Conservation (phyloP, 2,113 vertebrate genomes). For the Clarias magur region DNA sequence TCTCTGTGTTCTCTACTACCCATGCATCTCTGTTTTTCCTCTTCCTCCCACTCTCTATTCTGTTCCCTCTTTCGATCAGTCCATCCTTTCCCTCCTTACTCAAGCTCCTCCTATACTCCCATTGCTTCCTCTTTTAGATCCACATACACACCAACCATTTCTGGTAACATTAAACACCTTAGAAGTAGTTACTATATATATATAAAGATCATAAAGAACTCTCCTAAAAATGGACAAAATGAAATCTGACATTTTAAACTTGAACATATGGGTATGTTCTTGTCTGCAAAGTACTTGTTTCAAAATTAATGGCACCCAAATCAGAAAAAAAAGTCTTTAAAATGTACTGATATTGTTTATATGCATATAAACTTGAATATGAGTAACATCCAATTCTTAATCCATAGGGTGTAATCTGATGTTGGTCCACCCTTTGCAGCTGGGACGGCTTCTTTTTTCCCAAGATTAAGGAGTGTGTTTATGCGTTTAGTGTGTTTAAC, state of each 20-base stretch:
- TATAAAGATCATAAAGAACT: too few relatives aligned
- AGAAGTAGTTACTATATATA: background rate
- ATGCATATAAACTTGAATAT: too few relatives aligned
- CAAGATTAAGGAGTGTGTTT: too few relatives aligned
- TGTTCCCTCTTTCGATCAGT: constrained; percentile 31
- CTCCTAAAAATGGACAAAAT: background rate
- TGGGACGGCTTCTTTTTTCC: too few relatives aligned
- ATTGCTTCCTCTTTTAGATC: constrained; percentile 11
- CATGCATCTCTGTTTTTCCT: constrained; percentile 26
- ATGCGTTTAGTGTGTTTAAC: too few relatives aligned
- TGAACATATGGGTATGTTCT: background rate
- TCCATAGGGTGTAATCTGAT: too few relatives aligned
- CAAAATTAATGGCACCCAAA: background rate
- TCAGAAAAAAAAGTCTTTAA: too few relatives aligned
- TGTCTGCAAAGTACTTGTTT: background rate
- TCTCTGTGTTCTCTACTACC: constrained; percentile 2
- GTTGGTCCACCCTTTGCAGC: too few relatives aligned
- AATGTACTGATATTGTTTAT: too few relatives aligned
- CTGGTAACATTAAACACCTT: background rate
- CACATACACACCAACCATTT: background rate
- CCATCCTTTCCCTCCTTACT: constrained; percentile 11
- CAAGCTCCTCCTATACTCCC: constrained; percentile 6
- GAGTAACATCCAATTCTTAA: too few relatives aligned
- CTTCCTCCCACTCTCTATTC: constrained; percentile 24
- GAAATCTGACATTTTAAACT: background rate